These are phyloP conservation scores for Nomada fabriciana DNA, from an alignment of 2,888 invertebrate species.

Conservation along the genomic window DNA sequence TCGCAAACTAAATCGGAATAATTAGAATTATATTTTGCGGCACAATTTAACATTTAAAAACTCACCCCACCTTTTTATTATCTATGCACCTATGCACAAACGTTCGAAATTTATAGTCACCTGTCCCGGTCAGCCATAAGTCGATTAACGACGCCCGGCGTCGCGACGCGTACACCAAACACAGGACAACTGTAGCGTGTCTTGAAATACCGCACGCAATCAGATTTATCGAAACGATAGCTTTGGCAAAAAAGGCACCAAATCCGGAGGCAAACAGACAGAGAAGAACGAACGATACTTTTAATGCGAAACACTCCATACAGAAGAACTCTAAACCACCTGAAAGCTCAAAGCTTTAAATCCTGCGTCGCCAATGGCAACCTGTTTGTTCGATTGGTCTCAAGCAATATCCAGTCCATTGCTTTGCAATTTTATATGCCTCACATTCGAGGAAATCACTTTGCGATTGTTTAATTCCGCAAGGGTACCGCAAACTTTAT, in stretches of 20 bases:
- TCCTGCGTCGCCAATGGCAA: slow-evolving; percentile 75
- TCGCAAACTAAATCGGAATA: not conserved
- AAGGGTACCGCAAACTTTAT: slow-evolving; percentile 12
- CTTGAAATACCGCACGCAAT: slow-evolving; percentile 8
- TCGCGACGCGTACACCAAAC: slow-evolving; percentile 7
- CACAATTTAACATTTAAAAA: not conserved
- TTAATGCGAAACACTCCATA: slow-evolving; percentile 56
- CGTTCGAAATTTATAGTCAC: slow-evolving; percentile 34
- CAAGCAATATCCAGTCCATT: slow-evolving; percentile 68
- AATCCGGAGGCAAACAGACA: not conserved
- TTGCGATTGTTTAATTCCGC: not conserved
- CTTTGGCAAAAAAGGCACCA: not conserved
- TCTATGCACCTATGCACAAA: no score
- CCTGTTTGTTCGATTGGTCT: slow-evolving; percentile 77
- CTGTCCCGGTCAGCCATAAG: slow-evolving; percentile 9
- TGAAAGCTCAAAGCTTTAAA: slow-evolving; percentile 70
- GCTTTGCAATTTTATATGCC: slow-evolving; percentile 66
- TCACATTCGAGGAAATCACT: slow-evolving; percentile 32
- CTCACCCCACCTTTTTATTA: slow-evolving; percentile 3
- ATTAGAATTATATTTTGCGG: slow-evolving; percentile 11
- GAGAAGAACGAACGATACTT: slow-evolving; percentile 48
- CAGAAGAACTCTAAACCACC: slow-evolving; percentile 50
- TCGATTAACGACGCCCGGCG: not conserved
- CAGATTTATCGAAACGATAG: slow-evolving; percentile 39
- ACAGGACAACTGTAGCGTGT: not conserved